A percentile compares a stretch with the other conserved stretches of the same genome.
Conservation (phyloP, 1,140 invertebrate species). For the Brachionus paranguensis region DNA sequence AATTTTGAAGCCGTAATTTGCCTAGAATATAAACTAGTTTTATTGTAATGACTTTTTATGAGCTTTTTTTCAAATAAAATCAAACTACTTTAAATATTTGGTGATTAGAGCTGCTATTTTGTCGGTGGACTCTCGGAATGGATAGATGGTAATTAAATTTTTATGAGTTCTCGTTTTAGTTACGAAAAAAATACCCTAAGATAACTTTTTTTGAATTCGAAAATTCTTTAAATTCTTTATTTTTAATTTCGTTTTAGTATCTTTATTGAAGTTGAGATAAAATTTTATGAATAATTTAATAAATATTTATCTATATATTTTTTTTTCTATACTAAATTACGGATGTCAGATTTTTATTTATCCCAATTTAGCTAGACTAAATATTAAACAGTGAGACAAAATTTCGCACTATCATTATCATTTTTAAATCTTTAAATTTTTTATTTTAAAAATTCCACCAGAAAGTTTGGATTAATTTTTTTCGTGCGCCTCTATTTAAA, state of each 20-base stretch:
- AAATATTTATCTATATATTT: background rate
- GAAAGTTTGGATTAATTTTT: background rate
- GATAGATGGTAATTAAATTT: background rate
- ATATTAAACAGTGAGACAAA: background rate
- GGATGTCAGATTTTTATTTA: background rate
- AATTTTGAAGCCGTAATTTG: background rate
- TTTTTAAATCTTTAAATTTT: background rate
- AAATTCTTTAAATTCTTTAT: background rate
- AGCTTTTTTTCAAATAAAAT: background rate
- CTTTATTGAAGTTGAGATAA: background rate
- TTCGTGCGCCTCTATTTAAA: background rate
- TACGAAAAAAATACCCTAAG: background rate
- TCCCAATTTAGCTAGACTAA: background rate
- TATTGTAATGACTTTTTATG: background rate
- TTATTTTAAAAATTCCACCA: background rate
- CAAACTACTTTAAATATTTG: background rate
- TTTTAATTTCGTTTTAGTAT: background rate
- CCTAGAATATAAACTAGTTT: background rate
- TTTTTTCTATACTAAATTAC: background rate
- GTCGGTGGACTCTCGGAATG: background rate
- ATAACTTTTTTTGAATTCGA: background rate
- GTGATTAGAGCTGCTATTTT: background rate
- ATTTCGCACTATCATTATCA: background rate
- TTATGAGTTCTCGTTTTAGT: background rate
- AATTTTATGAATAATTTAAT: slow-evolving; percentile 4